Evolutionary conservation across 2,113 vertebrate genomes (phyloP), one percentile per base, ranked within the genome.

Genomic region (Perognathus longimembris): DNA sequence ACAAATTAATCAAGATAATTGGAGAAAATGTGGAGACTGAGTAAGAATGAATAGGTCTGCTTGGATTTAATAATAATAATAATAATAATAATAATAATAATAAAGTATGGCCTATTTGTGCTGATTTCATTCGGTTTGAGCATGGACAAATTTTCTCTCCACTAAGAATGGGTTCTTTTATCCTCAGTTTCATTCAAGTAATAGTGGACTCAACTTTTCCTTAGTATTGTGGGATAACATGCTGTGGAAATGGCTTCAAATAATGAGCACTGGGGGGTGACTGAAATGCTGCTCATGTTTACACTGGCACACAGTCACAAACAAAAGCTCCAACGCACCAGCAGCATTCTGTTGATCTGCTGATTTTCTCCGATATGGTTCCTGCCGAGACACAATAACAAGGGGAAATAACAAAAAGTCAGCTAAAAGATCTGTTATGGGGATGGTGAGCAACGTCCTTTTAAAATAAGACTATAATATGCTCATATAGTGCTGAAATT

Each of bases 221-320:
- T 97, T 97, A 96, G 96, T 95, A 97, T 97, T 97, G 91, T 96
- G 73, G 90, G 96, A 97, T 95, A 95, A 89, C 97, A 97, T 97
- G 97, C 98, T 98, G 98, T 79, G 98, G 97, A 98, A 98, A 98
- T 98, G 96, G 96, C 96, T 97, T 95, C 96, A 98, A 98, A 98
- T 98, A 98, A 98, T 96, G 97, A 98, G 93, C 96, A 40, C 91
- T 87, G 93, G 95, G 89, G 96, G 97, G 97, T 97, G 95, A 97
- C 97, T 24, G 45, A 97, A 98, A 98, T 97, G 98, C 92, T 97
- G 97, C 96, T 98, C 98, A 89, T 98, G 97, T 98, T 98, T 98
- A 97, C 97, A 96, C 94, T 80, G 82, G 97, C 92, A 93, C 94
- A 97, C 84, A 86, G 95, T 92, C 74, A 95, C 94, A 97, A 96